Evolutionary conservation across 2,113 vertebrate species (phyloP).

Genomic region (Hystrix brachyura): DNA sequence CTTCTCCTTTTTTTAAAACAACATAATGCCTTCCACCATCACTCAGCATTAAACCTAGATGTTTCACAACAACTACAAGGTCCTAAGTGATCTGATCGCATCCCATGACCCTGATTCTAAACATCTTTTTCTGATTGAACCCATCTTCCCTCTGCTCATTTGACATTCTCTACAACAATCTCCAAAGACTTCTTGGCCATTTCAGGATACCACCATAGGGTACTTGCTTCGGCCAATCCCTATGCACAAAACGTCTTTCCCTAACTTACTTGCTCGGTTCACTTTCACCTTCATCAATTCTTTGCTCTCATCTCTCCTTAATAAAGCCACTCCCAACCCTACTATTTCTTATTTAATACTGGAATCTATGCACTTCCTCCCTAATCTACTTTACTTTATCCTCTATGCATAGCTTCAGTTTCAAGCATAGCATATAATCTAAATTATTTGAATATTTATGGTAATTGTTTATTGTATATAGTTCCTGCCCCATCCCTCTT

Average conservation of each 20-base stretch:
- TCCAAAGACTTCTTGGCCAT: not conserved
- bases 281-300: not conserved
- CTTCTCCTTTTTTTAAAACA: not conserved
- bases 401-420: constrained; percentile 24
- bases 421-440: constrained; percentile 16
- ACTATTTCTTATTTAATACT: not conserved
- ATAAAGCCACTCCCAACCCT: not conserved
- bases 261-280: not conserved
- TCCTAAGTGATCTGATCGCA: not conserved
- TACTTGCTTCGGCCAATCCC: not conserved
- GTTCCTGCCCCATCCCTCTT: not conserved
- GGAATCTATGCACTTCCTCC: not conserved
- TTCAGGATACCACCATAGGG: not conserved
- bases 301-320: not conserved
- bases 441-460: not conserved
- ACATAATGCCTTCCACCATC: not conserved
- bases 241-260: not conserved
- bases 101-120: not conserved
- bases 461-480: not conserved
- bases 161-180: not conserved
- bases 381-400: not conserved
- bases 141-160: not conserved
- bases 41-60: not conserved
- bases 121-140: not conserved
- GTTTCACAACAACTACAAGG: not conserved